These are phyloP conservation scores for Trinorchestia longiramus DNA, from an alignment of 1,140 invertebrate species.

Conservation along the genomic window DNA sequence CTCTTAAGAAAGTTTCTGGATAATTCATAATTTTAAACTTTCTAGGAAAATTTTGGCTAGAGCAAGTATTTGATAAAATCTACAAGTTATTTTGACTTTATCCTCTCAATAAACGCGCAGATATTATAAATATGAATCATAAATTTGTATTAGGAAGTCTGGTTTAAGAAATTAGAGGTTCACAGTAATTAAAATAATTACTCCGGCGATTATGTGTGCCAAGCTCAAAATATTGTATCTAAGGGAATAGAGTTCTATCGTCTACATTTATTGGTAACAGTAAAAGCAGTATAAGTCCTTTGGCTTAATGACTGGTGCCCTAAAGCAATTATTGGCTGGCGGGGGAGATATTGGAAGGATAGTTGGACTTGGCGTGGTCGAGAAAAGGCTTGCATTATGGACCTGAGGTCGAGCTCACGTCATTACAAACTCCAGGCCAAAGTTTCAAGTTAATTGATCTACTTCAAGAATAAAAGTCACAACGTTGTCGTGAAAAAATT, in stretches of 20 bases:
- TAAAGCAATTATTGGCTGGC: neutral
- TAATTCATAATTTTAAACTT: too few species aligned
- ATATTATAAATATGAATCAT: too few species aligned
- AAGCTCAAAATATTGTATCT: neutral
- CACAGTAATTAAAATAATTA: too few species aligned
- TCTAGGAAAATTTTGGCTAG: too few species aligned
- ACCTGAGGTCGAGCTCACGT: neutral
- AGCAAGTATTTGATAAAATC: too few species aligned
- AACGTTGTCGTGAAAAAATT: constrained; percentile 32
- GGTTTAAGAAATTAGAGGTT: too few species aligned
- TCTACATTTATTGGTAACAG: neutral
- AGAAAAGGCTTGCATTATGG: neutral
- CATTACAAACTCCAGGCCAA: neutral
- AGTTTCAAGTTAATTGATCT: constrained; percentile 50
- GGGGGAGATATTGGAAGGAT: neutral
- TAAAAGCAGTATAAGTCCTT: neutral
- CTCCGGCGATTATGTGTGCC: too few species aligned
- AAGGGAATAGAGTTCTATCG: neutral
- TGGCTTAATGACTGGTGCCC: neutral
- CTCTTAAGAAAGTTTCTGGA: too few species aligned
- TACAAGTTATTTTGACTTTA: too few species aligned
- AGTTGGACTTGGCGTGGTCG: neutral
- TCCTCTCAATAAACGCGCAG: too few species aligned
- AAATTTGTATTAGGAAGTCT: too few species aligned
- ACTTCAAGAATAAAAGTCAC: neutral